phyloP scores from a whole-genome alignment of 2,797 vertebrate genomes.

The Crocidura indochinensis region DNA sequence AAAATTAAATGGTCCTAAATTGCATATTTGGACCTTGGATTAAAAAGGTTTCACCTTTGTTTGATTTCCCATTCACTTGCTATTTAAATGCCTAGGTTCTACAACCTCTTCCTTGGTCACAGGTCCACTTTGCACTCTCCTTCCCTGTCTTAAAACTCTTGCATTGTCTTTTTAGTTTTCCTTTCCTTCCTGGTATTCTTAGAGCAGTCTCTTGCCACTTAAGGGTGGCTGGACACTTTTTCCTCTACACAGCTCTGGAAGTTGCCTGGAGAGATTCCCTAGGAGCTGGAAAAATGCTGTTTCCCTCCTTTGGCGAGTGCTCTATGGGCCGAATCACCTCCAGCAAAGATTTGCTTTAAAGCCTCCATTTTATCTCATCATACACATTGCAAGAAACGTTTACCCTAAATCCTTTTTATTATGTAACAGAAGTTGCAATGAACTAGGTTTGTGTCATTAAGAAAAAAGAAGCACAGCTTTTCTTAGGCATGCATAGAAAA shows the following conservation, averaged over 20 bases:
- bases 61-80: conserved; percentile 55
- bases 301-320: conserved; percentile 67
- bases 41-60: conserved; percentile 52
- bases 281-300: conserved; percentile 44
- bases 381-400: neutral
- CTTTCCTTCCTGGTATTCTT: conserved; percentile 9
- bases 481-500: conserved; percentile 63
- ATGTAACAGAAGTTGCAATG: conserved; percentile 48
- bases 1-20: neutral
- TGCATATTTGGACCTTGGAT: conserved; percentile 70
- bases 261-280: conserved; percentile 80
- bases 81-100: conserved; percentile 65
- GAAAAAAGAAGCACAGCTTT: conserved; percentile 61
- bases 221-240: conserved; percentile 73
- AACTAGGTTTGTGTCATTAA: conserved; percentile 53
- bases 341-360: conserved; percentile 52
- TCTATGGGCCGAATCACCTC: conserved; percentile 8
- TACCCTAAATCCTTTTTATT: neutral
- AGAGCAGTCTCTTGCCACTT: conserved; percentile 49
- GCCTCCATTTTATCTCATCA: conserved; percentile 67
- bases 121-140: neutral
- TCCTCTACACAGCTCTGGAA: conserved; percentile 57
- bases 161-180: conserved; percentile 47
- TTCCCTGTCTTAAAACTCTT: conserved; percentile 32
- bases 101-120: neutral